A percentile compares a stretch with the other conserved stretches of the same genome.
phyloP scores from a whole-genome alignment of 1,140 invertebrate species.

The Temnothorax curvispinosus region DNA sequence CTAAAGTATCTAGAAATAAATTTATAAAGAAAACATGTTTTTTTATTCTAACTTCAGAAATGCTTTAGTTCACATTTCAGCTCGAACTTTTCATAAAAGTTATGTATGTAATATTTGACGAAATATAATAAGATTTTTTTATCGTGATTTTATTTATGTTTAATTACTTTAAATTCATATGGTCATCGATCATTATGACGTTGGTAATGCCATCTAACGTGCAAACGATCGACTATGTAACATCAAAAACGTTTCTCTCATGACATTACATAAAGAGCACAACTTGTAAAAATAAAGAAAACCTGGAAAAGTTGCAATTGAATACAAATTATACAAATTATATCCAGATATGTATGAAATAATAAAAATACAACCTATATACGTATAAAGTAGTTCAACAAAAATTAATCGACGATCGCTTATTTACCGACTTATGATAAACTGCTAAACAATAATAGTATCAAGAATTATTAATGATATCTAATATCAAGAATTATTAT shows the following conservation, averaged over 20 bases:
- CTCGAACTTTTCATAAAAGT: not conserved
- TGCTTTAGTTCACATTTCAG: not conserved
- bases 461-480: too few species aligned
- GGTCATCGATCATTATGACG: not conserved
- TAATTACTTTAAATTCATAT: slow-evolving; percentile 15
- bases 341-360: not conserved
- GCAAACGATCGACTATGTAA: not conserved
- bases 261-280: not conserved
- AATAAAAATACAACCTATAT: not conserved
- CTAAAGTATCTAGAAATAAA: not conserved
- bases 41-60: not conserved
- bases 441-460: not conserved
- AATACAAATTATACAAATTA: not conserved
- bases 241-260: not conserved
- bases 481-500: too few species aligned
- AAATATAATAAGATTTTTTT: slow-evolving; percentile 4
- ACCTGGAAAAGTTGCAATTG: not conserved
- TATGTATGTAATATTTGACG: not conserved
- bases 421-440: slow-evolving; percentile 29
- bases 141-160: not conserved
- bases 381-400: not conserved
- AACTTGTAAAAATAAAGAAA: not conserved
- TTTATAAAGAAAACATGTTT: not conserved
- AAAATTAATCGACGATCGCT: not conserved
- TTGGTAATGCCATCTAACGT: slow-evolving; percentile 25